phyloP scores from a whole-genome alignment of 2,888 invertebrate genomes.

The Melikaiella ostensackeni region DNA sequence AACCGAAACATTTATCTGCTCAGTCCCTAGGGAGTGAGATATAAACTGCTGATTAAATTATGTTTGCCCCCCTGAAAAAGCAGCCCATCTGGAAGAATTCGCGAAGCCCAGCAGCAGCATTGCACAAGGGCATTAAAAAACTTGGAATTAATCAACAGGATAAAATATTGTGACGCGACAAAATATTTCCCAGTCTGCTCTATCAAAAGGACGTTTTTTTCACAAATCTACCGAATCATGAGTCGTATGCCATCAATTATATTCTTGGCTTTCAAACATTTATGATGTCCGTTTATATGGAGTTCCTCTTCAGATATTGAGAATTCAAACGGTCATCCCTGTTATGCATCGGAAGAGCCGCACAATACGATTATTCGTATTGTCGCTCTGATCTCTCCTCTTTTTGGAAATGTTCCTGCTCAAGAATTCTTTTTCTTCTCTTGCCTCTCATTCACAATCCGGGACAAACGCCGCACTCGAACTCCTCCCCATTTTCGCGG shows the following conservation, averaged over 20 bases:
- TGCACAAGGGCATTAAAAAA: constrained; percentile 8
- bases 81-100: constrained; percentile 17
- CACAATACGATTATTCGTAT: constrained; percentile 23
- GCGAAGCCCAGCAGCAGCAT: not conserved
- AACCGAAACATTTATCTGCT: constrained; percentile 12
- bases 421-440: constrained; percentile 26
- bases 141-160: constrained; percentile 6
- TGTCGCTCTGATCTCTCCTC: constrained; percentile 22
- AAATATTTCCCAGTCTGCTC: not conserved
- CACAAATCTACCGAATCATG: not conserved
- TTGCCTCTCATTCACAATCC: constrained; percentile 22
- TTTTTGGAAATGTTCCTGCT: constrained; percentile 3
- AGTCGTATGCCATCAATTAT: constrained; percentile 31
- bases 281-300: constrained; percentile 23
- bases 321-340: constrained; percentile 16
- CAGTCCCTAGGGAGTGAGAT: not conserved
- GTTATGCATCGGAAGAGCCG: constrained; percentile 4
- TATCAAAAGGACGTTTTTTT: not conserved
- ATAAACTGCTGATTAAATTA: constrained; percentile 18
- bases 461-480: constrained; percentile 29
- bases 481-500: constrained; percentile 38
- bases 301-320: constrained; percentile 21
- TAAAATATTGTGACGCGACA: constrained; percentile 16
- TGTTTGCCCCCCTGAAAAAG: constrained; percentile 5
- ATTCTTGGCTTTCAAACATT: constrained; percentile 9